These are phyloP conservation scores for Falcunculus frontatus DNA, from an alignment of 2,113 vertebrate species.

Conservation along the genomic window DNA sequence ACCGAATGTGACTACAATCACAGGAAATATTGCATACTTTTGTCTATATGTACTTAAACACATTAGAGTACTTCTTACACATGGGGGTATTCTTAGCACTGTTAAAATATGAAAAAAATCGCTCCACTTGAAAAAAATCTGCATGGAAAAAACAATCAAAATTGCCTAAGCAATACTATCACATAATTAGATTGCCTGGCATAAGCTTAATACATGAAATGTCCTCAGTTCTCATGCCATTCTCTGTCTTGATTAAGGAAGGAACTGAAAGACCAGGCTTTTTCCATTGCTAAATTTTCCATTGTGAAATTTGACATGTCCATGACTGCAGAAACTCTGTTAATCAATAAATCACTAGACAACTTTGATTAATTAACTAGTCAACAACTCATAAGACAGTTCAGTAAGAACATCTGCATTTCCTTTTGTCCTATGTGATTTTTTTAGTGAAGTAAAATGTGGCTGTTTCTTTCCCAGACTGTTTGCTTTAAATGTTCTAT, in stretches of 20 bases:
- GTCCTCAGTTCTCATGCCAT: constrained; percentile 16
- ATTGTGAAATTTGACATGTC: constrained; percentile 56
- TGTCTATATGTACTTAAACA: neutral
- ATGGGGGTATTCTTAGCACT: neutral
- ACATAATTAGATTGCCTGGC: constrained; percentile 1
- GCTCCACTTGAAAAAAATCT: neutral
- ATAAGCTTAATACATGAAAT: constrained; percentile 14
- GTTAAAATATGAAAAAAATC: neutral
- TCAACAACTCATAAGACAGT: constrained; percentile 54
- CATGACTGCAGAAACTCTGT: constrained; percentile 35
- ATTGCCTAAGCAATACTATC: constrained; percentile 16
- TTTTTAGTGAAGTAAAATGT: constrained; percentile 25
- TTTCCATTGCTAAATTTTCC: constrained; percentile 67
- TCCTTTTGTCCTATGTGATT: constrained; percentile 41
- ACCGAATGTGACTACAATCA: neutral
- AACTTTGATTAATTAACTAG: constrained; percentile 60
- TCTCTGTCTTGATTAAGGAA: constrained; percentile 42
- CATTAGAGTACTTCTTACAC: neutral
- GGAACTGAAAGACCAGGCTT: constrained; percentile 35
- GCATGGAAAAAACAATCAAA: constrained; percentile 5
- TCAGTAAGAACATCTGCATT: constrained; percentile 55
- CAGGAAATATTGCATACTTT: neutral
- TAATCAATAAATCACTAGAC: constrained; percentile 55
- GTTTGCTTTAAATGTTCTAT: constrained; percentile 32
- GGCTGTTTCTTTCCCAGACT: constrained; percentile 31